Evolutionary conservation across 1,140 invertebrate genomes (phyloP), one percentile per base, ranked within the genome.

Genomic region (Drosophila sucinea): DNA sequence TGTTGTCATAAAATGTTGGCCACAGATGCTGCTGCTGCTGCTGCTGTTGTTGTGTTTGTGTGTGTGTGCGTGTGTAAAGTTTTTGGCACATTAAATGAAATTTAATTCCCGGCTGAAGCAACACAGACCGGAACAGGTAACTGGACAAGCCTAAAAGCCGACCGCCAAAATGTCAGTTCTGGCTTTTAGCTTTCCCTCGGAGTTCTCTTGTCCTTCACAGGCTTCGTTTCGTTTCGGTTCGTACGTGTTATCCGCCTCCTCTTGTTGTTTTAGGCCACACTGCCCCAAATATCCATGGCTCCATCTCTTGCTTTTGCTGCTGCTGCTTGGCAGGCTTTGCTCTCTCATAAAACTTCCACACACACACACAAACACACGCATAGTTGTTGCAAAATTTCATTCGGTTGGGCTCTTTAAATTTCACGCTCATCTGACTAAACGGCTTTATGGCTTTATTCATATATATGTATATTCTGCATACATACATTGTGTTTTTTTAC

Each of bases 71-170:
- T 77, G 41, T 64, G 67, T n/a, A 60, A 86, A 85, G 86, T 79
- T 86, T 85, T 86, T 79, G 82, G 79, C 82, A 82, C 82, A 85
- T 85, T 85, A 85, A 85, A 85, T 85, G 82, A 85, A 85, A 85
- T 85, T 85, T 85, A 85, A 85, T 86, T 85, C 82, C 82, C 81
- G 81, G 78, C 82, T 73, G 72, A 70, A 86, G 67, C 60, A 69
- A 61, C 70, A 73, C 66, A 67, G 54, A 69, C 38, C 63, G 38
- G 77, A 55, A 74, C 79, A 77, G 69, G 61, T 79, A 73, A 70
- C 79, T 87, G 83, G 83, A 82, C 82, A 82, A 72, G 82, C 82
- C 72, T 68, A 81, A 81, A 71, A 65, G 47, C 62, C 76, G 65
- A 38, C 62, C 65, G 44, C 54, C 71, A 56, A 57, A 40, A 58